These are phyloP conservation scores for Cyanistes caeruleus DNA, from an alignment of 2,113 vertebrate genomes.

Conservation along the genomic window DNA sequence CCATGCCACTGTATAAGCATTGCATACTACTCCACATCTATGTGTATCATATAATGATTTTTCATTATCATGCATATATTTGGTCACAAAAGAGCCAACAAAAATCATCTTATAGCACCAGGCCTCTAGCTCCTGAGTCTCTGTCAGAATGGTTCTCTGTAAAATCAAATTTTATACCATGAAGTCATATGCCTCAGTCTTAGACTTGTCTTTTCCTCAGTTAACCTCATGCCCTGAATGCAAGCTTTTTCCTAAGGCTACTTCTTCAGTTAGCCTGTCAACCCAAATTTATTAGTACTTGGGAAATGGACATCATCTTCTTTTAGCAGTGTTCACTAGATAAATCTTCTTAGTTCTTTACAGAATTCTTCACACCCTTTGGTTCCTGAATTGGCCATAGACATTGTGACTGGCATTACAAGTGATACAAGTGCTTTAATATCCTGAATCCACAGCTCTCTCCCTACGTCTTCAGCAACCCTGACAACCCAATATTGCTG, in stretches of 20 bases:
- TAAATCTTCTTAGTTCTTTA: slow-evolving; percentile 12
- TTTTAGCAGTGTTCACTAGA: background rate
- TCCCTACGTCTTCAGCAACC: background rate
- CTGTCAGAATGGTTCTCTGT: slow-evolving; percentile 2
- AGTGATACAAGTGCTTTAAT: background rate
- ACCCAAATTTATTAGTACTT: slow-evolving; percentile 34
- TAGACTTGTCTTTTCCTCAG: slow-evolving; percentile 54
- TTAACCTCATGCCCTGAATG: slow-evolving; percentile 58
- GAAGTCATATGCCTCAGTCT: slow-evolving; percentile 57
- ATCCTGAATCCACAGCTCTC: background rate
- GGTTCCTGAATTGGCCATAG: background rate
- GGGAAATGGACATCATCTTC: slow-evolving; percentile 44
- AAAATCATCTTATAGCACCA: slow-evolving; percentile 17
- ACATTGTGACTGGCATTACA: background rate
- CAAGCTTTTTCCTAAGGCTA: slow-evolving; percentile 6
- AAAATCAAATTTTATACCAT: slow-evolving; percentile 34
- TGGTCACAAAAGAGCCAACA: background rate
- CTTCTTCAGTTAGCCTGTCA: slow-evolving; percentile 51
- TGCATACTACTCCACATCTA: background rate
- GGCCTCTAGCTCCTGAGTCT: background rate
- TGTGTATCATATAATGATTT: background rate
- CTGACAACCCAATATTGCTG: background rate
- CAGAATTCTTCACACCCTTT: slow-evolving; percentile 5
- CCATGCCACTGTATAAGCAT: background rate
- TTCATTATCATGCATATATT: background rate